A percentile compares a stretch with the other conserved stretches of the same genome.
Conservation (phyloP, 2,888 invertebrate genomes). For the Heliconius ethilla region DNA sequence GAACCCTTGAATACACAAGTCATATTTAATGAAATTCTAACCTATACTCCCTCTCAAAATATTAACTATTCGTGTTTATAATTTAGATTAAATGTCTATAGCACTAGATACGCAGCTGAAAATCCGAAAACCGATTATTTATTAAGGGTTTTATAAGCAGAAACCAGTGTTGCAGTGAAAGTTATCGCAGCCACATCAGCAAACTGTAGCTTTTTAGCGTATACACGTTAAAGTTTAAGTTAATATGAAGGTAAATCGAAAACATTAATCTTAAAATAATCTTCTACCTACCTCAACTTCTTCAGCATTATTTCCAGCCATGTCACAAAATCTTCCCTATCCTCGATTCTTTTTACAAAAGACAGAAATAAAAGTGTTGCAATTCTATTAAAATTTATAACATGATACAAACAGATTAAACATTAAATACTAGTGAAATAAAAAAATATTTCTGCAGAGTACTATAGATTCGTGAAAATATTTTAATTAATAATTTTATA, state of each 20-base stretch:
- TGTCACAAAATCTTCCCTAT: slow-evolving; percentile 76
- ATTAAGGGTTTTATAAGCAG: slow-evolving; percentile 32
- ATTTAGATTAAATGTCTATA: slow-evolving; percentile 6
- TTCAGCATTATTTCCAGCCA: slow-evolving; percentile 84
- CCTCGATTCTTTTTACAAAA: slow-evolving; percentile 67
- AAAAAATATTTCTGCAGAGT: not conserved
- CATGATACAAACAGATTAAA: slow-evolving; percentile 17
- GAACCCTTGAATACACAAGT: slow-evolving; percentile 76
- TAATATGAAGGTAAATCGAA: slow-evolving; percentile 49
- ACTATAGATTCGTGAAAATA: not conserved
- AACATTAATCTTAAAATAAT: slow-evolving; percentile 37
- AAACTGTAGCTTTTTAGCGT: slow-evolving; percentile 50
- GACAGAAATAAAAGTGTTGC: slow-evolving; percentile 67
- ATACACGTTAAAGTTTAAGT: slow-evolving; percentile 17
- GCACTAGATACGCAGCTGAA: slow-evolving; percentile 6
- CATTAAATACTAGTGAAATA: not conserved
- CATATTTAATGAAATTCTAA: slow-evolving; percentile 68
- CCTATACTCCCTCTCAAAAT: slow-evolving; percentile 54
- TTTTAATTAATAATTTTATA: not conserved
- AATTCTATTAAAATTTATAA: slow-evolving; percentile 42
- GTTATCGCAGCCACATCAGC: slow-evolving; percentile 78
- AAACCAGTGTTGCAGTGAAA: slow-evolving; percentile 65
- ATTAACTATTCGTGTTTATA: slow-evolving; percentile 13
- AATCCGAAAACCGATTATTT: slow-evolving; percentile 39
- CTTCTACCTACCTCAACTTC: slow-evolving; percentile 81